Conservation (phyloP, 1,140 invertebrate species). For the Papilio polyxenes region DNA sequence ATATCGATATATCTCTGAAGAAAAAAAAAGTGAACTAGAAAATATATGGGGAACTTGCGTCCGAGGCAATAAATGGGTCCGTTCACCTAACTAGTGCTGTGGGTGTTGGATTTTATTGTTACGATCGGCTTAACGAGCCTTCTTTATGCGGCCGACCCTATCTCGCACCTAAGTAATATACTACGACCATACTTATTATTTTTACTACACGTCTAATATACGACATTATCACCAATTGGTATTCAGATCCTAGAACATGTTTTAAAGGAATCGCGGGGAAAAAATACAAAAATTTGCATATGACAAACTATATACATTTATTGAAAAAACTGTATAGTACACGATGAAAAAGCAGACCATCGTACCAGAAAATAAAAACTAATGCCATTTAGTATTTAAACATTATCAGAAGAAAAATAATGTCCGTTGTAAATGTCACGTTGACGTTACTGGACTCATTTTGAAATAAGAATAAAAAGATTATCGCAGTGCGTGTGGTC, state of each 20-base stretch:
- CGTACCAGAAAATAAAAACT: background rate
- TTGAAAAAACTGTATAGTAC: background rate
- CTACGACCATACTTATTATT: background rate
- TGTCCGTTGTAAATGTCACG: slow-evolving; percentile 41
- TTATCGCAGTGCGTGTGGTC: slow-evolving; percentile 62
- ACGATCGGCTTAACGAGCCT: slow-evolving; percentile 55
- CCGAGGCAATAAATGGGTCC: slow-evolving; percentile 56
- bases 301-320: background rate
- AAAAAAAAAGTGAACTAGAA: slow-evolving; percentile 34
- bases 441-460: slow-evolving; percentile 65
- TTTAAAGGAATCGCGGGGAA: background rate
- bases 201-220: background rate
- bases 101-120: slow-evolving; percentile 68
- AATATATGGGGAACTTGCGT: slow-evolving; percentile 47
- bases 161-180: slow-evolving; percentile 24
- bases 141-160: slow-evolving; percentile 41
- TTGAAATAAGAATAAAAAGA: slow-evolving; percentile 64
- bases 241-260: background rate
- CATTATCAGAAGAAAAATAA: background rate
- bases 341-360: background rate
- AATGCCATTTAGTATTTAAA: background rate
- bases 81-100: slow-evolving; percentile 62
- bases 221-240: background rate
- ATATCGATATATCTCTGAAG: slow-evolving; percentile 7
- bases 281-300: too few species aligned